Evolutionary conservation across 92 coral and sea anemone genomes (phyloP), one percentile per base, ranked within the genome.

Genomic region (Phenganax stokvisi): DNA sequence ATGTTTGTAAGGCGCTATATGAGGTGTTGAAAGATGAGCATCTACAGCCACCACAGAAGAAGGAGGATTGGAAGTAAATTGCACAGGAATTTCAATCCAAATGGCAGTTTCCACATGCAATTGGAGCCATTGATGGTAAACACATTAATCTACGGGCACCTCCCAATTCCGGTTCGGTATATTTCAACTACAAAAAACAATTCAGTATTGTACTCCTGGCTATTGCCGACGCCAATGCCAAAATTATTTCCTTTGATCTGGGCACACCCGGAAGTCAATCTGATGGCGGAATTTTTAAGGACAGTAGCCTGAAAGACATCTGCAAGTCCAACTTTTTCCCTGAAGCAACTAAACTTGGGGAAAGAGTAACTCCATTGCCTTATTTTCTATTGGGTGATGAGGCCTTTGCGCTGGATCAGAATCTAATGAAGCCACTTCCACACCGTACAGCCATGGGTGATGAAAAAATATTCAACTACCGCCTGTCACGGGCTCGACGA

Each of bases 101-200:
- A 25, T 90, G 91, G 88, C 91, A 90, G 57, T 81, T 88, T 25
- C 91, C 88, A 7, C 87, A 88, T 60, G 84, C 85, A 9, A 79
- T 90, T 2, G 94, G 91, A 25, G 91, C 94, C 5, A 70, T 83
- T 57, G 89, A 88, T 78, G 94, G 91, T 20, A 90, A 90, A 27
- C 91, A 84, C 67, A 64, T 90, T 20, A 80, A 75, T 53, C 67
- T 90, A 2, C 74, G 71, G 13, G 89, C 88, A 3, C 91, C 91
- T 51, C 86, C 86, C 31, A 84, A 86, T 3, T 27, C 81, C 1
- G 94, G 89, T 17, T 90, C 90, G 0, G 88, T 76, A 62, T 88
- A 79, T 55, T 88, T 83, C 59, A 90, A 90, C 57, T 90, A 90
- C 47, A 90, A 90, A 64, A 85, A 85, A 29, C 83, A 82, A 5